phyloP scores from a whole-genome alignment of 2,113 vertebrate species.

The Desmodus rotundus region DNA sequence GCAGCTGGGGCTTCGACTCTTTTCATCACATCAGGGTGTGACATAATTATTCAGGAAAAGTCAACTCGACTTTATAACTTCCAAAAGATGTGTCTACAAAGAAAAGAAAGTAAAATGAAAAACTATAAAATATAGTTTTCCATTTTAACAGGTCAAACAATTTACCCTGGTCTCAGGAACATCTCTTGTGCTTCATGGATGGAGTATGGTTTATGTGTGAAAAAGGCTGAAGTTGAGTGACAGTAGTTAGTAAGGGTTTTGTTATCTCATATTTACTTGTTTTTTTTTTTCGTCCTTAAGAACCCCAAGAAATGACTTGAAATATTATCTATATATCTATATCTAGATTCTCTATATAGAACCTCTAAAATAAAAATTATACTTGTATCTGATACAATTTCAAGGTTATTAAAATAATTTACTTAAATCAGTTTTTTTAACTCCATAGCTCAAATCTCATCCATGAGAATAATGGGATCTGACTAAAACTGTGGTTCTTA shows the following conservation, averaged over 20 bases:
- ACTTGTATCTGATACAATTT: not conserved
- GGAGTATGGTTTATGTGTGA: not conserved
- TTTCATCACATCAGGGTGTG: constrained; percentile 64
- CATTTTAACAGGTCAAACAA: constrained; percentile 22
- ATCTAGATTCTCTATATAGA: not conserved
- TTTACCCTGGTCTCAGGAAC: not conserved
- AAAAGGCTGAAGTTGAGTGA: not conserved
- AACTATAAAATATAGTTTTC: constrained; percentile 34
- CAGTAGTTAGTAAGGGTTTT: not conserved
- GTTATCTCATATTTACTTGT: not conserved
- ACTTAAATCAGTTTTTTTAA: not conserved
- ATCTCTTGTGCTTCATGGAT: not conserved
- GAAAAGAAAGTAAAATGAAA: constrained; percentile 49
- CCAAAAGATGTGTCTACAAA: constrained; percentile 47
- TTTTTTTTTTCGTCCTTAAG: not conserved
- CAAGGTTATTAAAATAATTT: not conserved
- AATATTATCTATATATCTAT: not conserved
- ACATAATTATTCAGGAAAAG: constrained; percentile 65
- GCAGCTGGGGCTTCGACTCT: constrained; percentile 1
- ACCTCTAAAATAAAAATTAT: not conserved
- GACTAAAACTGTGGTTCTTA: not conserved
- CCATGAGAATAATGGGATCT: not conserved
- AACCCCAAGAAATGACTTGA: not conserved
- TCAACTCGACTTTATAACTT: constrained; percentile 67
- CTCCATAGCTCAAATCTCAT: not conserved